phyloP scores from a whole-genome alignment of 2,888 invertebrate species.

The Aporophyla lueneburgensis region DNA sequence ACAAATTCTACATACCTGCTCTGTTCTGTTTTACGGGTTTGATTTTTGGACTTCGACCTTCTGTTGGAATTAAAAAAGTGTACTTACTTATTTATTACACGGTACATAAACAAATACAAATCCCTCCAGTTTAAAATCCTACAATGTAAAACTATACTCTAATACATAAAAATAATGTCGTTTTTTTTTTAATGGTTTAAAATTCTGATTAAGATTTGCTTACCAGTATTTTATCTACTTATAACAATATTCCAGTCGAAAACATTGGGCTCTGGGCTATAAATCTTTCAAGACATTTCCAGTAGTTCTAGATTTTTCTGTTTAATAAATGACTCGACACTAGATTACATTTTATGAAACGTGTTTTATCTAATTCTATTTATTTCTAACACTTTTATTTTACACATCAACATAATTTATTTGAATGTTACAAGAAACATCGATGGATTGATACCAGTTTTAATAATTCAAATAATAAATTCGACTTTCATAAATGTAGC shows the following conservation, averaged over 20 bases:
- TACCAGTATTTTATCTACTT: not conserved
- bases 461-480: conserved; percentile 16
- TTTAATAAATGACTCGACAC: not conserved
- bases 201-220: no score
- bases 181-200: no score
- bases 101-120: not conserved
- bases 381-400: conserved; percentile 12
- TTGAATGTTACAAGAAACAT: not conserved
- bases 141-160: no score
- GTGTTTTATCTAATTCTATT: conserved; percentile 1
- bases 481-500: conserved; percentile 4
- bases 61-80: not conserved
- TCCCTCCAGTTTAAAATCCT: not conserved
- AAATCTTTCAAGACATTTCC: conserved; percentile 30
- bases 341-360: conserved; percentile 15
- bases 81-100: not conserved
- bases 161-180: no score
- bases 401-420: conserved; percentile 10
- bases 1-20: no score
- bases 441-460: conserved; percentile 6
- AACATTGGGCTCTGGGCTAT: conserved; percentile 1
- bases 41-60: not conserved
- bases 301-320: conserved; percentile 10
- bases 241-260: conserved; percentile 9
- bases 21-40: not conserved